Conservation (phyloP, 2,888 invertebrate species). For the Meganola albula region DNA sequence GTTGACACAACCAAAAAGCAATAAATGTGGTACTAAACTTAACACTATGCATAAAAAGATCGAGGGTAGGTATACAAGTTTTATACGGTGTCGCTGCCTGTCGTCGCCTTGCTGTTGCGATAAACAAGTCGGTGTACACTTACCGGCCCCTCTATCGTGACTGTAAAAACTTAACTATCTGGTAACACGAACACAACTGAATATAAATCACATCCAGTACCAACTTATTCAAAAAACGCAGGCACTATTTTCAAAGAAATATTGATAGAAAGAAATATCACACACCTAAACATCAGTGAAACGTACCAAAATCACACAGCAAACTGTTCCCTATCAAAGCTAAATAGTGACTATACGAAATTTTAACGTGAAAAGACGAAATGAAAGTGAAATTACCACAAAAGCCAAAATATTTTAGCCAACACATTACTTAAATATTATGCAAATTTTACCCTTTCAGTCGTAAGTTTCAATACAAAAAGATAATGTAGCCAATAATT, state of each 20-base stretch:
- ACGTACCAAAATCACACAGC: conserved; percentile 38
- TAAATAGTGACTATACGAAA: conserved; percentile 34
- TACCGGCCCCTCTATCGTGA: conserved; percentile 61
- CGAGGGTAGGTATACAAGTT: conserved; percentile 53
- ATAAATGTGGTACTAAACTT: conserved; percentile 66
- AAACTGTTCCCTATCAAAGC: conserved; percentile 33
- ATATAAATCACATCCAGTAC: conserved; percentile 65
- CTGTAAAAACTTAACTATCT: conserved; percentile 73
- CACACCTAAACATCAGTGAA: conserved; percentile 26
- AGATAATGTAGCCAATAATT: conserved; percentile 49
- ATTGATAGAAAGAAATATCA: no score
- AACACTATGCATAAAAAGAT: conserved; percentile 70
- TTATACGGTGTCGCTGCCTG: conserved; percentile 61
- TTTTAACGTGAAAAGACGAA: conserved; percentile 31
- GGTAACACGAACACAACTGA: conserved; percentile 65
- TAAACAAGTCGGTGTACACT: conserved; percentile 69
- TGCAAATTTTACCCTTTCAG: conserved; percentile 57
- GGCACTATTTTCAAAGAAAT: no score
- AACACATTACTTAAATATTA: conserved; percentile 47
- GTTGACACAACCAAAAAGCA: conserved; percentile 54
- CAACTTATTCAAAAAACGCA: conserved; percentile 67
- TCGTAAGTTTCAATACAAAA: conserved; percentile 26
- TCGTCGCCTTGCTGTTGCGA: conserved; percentile 61
- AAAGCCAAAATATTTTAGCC: conserved; percentile 65
- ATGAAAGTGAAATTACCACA: conserved; percentile 66